These are phyloP conservation scores for Menidia beryllina DNA, from an alignment of 2,113 vertebrate species.

Conservation along the genomic window DNA sequence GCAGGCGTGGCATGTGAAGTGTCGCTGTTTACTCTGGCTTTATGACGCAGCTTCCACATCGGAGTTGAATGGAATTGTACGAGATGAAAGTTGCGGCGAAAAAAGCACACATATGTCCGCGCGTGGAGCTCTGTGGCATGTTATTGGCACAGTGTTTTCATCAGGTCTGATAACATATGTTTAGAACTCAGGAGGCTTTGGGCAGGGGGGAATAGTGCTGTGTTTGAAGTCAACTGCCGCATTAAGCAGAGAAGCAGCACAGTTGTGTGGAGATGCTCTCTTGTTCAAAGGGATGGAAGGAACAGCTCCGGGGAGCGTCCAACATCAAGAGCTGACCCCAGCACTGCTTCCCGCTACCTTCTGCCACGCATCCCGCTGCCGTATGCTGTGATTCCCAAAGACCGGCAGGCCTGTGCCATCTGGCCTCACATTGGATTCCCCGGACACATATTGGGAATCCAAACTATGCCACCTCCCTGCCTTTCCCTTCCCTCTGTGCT, in stretches of 20 bases:
- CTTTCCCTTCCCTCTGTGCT: constrained; percentile 68
- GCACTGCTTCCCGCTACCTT: constrained; percentile 76
- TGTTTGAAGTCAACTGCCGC: constrained; percentile 80
- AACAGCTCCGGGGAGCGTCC: constrained; percentile 79
- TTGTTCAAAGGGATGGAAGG: constrained; percentile 82
- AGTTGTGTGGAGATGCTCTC: constrained; percentile 75
- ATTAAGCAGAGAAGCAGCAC: constrained; percentile 69
- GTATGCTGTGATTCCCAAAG: constrained; percentile 80
- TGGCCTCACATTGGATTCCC: constrained; percentile 82
- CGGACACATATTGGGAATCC: constrained; percentile 82
- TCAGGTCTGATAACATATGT: constrained; percentile 81
- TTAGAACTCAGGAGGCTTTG: constrained; percentile 75
- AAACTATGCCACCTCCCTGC: constrained; percentile 73
- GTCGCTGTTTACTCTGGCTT: background rate
- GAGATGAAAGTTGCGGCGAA: constrained; percentile 68
- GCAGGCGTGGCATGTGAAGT: constrained; percentile 20
- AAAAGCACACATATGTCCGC: constrained; percentile 69
- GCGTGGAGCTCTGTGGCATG: constrained; percentile 61
- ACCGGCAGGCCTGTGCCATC: constrained; percentile 81
- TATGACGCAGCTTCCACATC: constrained; percentile 54
- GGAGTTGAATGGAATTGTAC: constrained; percentile 44
- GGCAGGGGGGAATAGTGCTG: constrained; percentile 67
- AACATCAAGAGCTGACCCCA: constrained; percentile 83
- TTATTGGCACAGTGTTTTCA: constrained; percentile 70
- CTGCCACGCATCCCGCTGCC: constrained; percentile 74